Evolutionary conservation across 2,113 vertebrate genomes (phyloP).

Genomic region (Urocynchramus pylzowi): DNA sequence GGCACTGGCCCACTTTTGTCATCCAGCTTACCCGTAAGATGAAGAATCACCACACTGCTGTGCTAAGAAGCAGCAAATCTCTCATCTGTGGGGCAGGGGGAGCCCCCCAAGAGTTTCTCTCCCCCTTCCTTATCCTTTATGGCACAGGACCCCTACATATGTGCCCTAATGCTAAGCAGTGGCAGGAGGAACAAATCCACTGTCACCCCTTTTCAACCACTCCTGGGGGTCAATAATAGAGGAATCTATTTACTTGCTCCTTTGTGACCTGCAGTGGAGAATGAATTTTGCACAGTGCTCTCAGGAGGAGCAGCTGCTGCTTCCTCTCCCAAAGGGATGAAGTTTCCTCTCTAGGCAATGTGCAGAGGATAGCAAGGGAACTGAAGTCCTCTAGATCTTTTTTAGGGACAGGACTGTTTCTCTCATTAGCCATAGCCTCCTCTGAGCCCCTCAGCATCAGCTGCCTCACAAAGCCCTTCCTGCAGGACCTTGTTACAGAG

Average conservation of each 20-base stretch:
- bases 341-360: neutral
- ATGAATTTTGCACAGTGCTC: neutral
- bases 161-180: neutral
- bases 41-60: neutral
- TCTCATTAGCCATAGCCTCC: neutral
- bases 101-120: neutral
- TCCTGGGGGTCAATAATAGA: neutral
- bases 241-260: neutral
- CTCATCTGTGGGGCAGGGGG: neutral
- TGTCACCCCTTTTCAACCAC: neutral
- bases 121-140: neutral
- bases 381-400: neutral
- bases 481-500: neutral
- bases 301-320: neutral
- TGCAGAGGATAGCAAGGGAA: neutral
- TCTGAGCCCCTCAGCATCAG: neutral
- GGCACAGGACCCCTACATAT: fast-evolving
- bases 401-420: neutral
- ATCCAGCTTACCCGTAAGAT: neutral
- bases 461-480: neutral
- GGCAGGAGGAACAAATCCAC: neutral
- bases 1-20: neutral
- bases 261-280: neutral
- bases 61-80: neutral
- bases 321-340: neutral